Conservation (phyloP, 2,113 vertebrate genomes). For the Brevimyrus niger region DNA sequence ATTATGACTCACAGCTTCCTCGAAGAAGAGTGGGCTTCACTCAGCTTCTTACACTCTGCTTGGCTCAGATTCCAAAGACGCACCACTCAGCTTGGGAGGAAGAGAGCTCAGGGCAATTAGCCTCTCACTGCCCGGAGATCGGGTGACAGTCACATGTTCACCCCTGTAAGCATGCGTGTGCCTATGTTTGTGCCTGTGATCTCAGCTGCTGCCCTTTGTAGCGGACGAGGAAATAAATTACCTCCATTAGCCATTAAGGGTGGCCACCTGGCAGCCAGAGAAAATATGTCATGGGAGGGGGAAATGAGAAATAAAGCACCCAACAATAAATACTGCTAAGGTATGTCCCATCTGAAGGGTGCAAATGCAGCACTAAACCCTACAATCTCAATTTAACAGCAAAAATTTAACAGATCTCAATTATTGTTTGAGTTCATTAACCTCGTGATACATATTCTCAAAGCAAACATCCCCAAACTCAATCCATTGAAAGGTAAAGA, state of each 20-base stretch:
- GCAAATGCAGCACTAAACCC: background rate
- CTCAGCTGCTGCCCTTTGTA: background rate
- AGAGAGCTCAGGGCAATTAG: background rate
- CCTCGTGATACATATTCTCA: background rate
- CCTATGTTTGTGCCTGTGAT: background rate
- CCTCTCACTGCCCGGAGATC: background rate
- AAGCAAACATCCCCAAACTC: background rate
- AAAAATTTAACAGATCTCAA: background rate
- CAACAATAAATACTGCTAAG: background rate
- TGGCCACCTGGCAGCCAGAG: background rate
- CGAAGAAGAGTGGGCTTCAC: background rate
- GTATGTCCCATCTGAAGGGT: background rate
- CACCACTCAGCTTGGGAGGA: background rate
- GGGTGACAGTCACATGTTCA: background rate
- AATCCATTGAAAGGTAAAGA: background rate
- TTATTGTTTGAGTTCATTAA: background rate
- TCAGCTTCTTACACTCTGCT: background rate
- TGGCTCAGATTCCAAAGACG: background rate
- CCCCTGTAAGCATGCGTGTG: background rate
- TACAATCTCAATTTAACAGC: background rate
- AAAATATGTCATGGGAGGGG: background rate
- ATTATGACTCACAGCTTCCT: background rate
- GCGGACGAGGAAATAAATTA: background rate
- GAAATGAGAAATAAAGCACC: background rate
- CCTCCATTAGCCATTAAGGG: background rate